Percentiles rank a stretch among this genome's conserved stretches.
phyloP scores from a whole-genome alignment of 2,113 vertebrate species.

The Notothenia rossii region DNA sequence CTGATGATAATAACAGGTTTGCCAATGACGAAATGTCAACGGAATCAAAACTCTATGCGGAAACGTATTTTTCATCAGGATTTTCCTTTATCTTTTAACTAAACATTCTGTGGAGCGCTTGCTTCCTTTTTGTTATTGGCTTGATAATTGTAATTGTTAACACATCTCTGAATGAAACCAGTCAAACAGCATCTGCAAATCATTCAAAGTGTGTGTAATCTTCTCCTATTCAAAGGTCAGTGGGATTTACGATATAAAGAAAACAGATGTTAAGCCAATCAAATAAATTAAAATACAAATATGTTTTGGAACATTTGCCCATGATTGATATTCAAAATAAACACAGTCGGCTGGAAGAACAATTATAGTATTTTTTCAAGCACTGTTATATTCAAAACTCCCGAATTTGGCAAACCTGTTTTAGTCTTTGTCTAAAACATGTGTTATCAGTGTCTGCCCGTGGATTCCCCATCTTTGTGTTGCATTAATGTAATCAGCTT shows the following conservation, averaged over 20 bases:
- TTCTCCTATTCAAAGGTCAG: not conserved
- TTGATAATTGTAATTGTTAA: not conserved
- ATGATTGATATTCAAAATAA: not conserved
- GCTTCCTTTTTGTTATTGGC: not conserved
- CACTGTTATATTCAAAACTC: not conserved
- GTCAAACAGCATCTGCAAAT: not conserved
- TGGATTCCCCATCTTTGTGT: constrained; percentile 15
- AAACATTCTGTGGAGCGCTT: not conserved
- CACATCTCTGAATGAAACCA: not conserved
- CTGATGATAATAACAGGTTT: constrained; percentile 75
- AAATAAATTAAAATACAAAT: not conserved
- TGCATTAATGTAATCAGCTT: constrained; percentile 38
- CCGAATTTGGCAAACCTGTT: constrained; percentile 9
- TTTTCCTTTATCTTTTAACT: constrained; percentile 12
- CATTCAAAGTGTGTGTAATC: not conserved
- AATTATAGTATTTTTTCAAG: not conserved
- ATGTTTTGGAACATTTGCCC: not conserved
- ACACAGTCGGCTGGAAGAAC: not conserved
- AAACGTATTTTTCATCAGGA: not conserved
- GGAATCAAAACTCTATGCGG: constrained; percentile 37
- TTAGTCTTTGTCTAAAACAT: constrained; percentile 21
- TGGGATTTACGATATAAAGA: not conserved
- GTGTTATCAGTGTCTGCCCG: constrained; percentile 11
- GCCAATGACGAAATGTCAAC: constrained; percentile 51
- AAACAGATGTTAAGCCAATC: not conserved